phyloP scores from a whole-genome alignment of 2,888 invertebrate species.

The Eilema caniola region DNA sequence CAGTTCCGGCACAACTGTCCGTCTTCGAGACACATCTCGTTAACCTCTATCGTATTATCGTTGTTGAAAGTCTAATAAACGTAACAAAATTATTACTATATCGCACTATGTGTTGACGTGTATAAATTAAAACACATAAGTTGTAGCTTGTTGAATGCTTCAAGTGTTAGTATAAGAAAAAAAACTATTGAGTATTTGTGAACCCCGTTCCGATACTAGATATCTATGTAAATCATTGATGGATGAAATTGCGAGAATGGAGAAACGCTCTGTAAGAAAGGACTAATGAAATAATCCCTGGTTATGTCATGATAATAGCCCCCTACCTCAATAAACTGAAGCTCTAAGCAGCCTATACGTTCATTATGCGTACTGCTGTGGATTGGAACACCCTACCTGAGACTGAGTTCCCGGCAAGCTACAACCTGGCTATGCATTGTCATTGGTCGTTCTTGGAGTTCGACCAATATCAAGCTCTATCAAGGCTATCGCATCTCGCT shows the following conservation, averaged over 20 bases:
- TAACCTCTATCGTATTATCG: conserved; percentile 39
- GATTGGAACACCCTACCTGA: no score
- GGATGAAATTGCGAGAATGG: no score
- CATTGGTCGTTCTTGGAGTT: no score
- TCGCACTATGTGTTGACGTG: background rate
- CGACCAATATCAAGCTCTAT: no score
- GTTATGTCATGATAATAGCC: background rate
- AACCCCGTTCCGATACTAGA: background rate
- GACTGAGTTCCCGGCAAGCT: no score
- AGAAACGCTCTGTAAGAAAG: background rate
- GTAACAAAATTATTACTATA: conserved; percentile 5
- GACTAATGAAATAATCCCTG: background rate
- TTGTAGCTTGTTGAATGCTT: conserved; percentile 1
- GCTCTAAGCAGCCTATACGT: no score
- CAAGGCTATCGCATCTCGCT: no score
- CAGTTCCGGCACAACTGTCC: conserved; percentile 21
- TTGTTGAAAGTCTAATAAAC: conserved; percentile 43
- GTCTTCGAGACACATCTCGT: conserved; percentile 29
- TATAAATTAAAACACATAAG: background rate
- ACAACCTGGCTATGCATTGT: no score
- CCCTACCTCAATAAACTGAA: no score
- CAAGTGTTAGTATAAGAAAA: background rate
- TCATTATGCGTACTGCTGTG: no score
- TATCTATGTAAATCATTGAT: no score
- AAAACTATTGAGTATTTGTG: background rate